Evolutionary conservation across 2,113 vertebrate genomes (phyloP).

Genomic region (Egretta garzetta): DNA sequence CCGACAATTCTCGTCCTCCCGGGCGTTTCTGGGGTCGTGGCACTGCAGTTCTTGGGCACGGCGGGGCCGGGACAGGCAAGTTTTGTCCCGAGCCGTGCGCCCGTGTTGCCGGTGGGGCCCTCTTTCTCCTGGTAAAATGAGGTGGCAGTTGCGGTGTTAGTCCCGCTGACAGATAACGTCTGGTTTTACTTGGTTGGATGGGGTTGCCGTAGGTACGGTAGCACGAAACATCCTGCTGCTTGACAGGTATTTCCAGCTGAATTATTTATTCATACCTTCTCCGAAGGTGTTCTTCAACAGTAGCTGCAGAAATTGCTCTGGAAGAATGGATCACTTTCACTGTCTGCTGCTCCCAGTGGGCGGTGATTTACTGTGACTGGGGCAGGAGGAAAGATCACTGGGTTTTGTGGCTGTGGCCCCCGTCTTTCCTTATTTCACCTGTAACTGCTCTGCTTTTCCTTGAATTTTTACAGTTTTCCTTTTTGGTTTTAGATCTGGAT

Average conservation of each 20-base stretch:
- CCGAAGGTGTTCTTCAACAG: neutral
- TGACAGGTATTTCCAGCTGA: slow-evolving; percentile 54
- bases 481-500: neutral
- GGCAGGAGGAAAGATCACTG: neutral
- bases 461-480: neutral
- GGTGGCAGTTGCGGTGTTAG: neutral
- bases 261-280: slow-evolving; percentile 1
- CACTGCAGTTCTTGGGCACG: rapidly evolving
- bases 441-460: neutral
- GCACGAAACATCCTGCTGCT: neutral
- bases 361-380: neutral
- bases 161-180: neutral
- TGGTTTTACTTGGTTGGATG: neutral
- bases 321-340: neutral
- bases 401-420: neutral
- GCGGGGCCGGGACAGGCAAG: neutral
- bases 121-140: neutral
- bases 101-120: neutral
- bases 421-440: neutral
- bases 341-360: neutral
- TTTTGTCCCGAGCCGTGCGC: neutral
- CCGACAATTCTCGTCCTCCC: rapidly evolving
- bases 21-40: neutral
- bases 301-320: neutral
- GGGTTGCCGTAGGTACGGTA: neutral